Evolutionary conservation across 1,140 invertebrate genomes (phyloP), one percentile per base, ranked within the genome.

Genomic region (Caerostris extrusa): DNA sequence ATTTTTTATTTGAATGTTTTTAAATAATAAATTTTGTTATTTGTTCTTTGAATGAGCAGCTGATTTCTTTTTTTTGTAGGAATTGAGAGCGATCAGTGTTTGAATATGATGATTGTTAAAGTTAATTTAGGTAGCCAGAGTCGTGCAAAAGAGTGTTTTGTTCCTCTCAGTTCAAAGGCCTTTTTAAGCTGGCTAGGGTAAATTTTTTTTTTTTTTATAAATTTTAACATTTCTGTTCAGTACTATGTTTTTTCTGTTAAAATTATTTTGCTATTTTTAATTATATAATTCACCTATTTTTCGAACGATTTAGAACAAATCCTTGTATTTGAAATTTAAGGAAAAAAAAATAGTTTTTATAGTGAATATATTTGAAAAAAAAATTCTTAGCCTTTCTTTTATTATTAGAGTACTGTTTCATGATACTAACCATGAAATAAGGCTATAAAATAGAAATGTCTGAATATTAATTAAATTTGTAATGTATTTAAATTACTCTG

Each of bases 131-230:
- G 93, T 61, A 95, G 93, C 93, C 95, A 95, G 82, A 96, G 82
- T 90, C 90, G 95, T 5, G n/a, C 95, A 4, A 94, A 95, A 71
- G 94, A 95, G n/a, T 95, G 95, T 7, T 96, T 96, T 7, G 94
- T 98, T 14, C 97, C 98, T 0, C 95, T 99, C 7, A 97, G 97
- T 0, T 97, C 97, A 1, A 97, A 97, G 60, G 96, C 97, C 0
- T 97, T 96, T 69, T 95, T 99, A 14, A 95, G 96, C 77, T 99
- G 98, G 98, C 95, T 98, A 83, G 98, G 98, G 96, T 96, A 94
- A 95, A 95, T 95, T 67, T 55, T 57, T 85, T 85, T 14, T 19
- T 10, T 82, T 19, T 5, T 10, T 58, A 53, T 34, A 34, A 34
- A 34, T 34, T 34, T 34, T 34, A 34, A 34, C 34, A 34, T 34